These are phyloP conservation scores for Drosophila arawakana DNA, from an alignment of 1,140 invertebrate genomes.

Conservation along the genomic window DNA sequence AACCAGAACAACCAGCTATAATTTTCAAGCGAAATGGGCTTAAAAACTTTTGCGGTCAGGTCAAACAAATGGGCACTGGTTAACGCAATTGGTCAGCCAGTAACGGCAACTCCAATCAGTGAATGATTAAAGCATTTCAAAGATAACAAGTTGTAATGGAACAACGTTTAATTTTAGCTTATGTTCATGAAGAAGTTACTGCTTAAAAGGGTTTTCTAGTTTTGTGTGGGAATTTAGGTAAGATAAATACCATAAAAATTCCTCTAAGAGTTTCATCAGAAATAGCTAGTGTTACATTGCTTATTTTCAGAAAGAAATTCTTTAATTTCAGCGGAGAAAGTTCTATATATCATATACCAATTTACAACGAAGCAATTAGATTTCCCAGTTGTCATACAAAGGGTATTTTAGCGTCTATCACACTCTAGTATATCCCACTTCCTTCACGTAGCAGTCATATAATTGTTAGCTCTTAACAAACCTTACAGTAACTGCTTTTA, in stretches of 20 bases:
- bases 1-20: conserved; percentile 55
- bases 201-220: too few species aligned
- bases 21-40: conserved; percentile 74
- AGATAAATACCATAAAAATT: too few species aligned
- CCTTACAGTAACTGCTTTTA: conserved; percentile 27
- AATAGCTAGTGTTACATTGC: too few species aligned
- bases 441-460: background rate
- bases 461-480: background rate
- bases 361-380: too few species aligned
- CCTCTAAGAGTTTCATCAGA: too few species aligned
- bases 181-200: too few species aligned
- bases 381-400: background rate
- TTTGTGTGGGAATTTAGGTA: too few species aligned
- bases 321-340: too few species aligned
- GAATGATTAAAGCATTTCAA: background rate
- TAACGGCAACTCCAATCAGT: background rate
- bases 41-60: conserved; percentile 73
- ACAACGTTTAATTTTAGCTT: too few species aligned
- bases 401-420: background rate
- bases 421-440: background rate
- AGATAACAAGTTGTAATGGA: background rate
- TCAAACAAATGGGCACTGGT: conserved; percentile 66
- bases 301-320: too few species aligned
- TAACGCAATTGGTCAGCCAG: conserved; percentile 7
- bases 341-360: too few species aligned